These are phyloP conservation scores for Hexactinellida sp. DNA, from an alignment of 37 sponge, comb jelly and placozoan species.

Conservation along the genomic window DNA sequence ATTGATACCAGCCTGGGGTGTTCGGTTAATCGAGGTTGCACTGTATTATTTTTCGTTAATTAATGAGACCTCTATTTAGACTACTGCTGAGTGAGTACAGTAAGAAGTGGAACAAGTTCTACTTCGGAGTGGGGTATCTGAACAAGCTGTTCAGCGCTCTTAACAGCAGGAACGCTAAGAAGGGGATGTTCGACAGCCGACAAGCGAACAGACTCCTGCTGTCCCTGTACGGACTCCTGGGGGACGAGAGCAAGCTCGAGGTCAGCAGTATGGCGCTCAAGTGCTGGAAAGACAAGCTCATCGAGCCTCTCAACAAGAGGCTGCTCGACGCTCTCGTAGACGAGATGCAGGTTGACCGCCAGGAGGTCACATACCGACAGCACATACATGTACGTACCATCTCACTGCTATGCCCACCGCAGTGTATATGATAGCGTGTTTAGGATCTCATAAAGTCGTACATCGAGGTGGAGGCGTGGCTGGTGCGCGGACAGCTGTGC, in stretches of 20 bases:
- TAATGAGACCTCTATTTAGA: neutral
- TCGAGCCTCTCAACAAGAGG: neutral
- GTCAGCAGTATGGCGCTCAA: slow-evolving; percentile 9
- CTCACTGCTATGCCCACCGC: too few relatives aligned
- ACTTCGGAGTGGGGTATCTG: neutral
- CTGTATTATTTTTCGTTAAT: too few relatives aligned
- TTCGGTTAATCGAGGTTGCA: neutral
- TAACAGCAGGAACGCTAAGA: neutral
- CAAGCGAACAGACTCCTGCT: slow-evolving; percentile 1
- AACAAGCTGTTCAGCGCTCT: neutral
- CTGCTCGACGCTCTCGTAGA: neutral
- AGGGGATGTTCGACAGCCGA: slow-evolving; percentile 5
- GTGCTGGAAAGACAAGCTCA: neutral
- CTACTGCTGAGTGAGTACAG: neutral
- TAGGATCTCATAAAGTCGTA: slow-evolving; percentile 5
- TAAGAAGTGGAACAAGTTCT: neutral
- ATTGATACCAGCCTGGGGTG: too few relatives aligned
- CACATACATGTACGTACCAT: neutral
- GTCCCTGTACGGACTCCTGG: slow-evolving; percentile 4
- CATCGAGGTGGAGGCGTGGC: neutral
- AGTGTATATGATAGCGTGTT: too few relatives aligned
- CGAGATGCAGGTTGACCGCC: neutral
- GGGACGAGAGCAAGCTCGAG: slow-evolving; percentile 8
- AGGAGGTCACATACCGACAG: neutral
- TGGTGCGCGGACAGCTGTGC: neutral